Evolutionary conservation across 2,113 vertebrate genomes (phyloP).

Genomic region (Sylvilagus bachmani): DNA sequence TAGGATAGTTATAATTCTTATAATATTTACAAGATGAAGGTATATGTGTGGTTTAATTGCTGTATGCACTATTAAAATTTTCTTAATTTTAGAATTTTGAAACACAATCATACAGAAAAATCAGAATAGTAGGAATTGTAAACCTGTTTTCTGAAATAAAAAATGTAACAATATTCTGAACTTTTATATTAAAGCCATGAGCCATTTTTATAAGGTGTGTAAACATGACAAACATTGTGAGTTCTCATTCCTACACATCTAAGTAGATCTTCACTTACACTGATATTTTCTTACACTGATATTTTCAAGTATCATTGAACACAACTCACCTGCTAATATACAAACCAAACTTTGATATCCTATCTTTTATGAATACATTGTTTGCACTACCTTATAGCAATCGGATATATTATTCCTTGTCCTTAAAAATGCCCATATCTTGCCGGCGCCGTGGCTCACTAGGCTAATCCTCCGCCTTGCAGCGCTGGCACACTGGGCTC

Average conservation of each 20-base stretch:
- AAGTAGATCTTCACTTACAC: not conserved
- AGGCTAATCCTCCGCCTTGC: too few relatives aligned
- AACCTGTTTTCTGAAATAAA: not conserved
- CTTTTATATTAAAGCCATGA: not conserved
- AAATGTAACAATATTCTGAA: not conserved
- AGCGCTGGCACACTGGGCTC: too few relatives aligned
- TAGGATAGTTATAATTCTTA: not conserved
- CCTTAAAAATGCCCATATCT: not conserved
- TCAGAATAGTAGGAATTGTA: not conserved
- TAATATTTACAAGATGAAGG: not conserved
- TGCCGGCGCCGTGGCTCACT: too few relatives aligned
- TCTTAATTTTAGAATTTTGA: slow-evolving; percentile 36
- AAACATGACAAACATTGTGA: not conserved
- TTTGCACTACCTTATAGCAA: not conserved
- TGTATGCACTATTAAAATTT: not conserved
- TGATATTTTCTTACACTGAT: not conserved
- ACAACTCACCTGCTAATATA: not conserved
- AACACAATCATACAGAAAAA: not conserved
- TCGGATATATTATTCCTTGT: not conserved
- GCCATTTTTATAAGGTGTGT: not conserved
- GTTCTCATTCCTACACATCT: slow-evolving; percentile 30
- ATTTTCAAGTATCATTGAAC: not conserved
- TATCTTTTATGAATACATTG: not conserved
- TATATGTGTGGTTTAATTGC: not conserved
- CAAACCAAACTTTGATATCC: slow-evolving; percentile 6